These are phyloP conservation scores for Drosophila pullipes DNA, from an alignment of 2,888 invertebrate species.

Conservation along the genomic window DNA sequence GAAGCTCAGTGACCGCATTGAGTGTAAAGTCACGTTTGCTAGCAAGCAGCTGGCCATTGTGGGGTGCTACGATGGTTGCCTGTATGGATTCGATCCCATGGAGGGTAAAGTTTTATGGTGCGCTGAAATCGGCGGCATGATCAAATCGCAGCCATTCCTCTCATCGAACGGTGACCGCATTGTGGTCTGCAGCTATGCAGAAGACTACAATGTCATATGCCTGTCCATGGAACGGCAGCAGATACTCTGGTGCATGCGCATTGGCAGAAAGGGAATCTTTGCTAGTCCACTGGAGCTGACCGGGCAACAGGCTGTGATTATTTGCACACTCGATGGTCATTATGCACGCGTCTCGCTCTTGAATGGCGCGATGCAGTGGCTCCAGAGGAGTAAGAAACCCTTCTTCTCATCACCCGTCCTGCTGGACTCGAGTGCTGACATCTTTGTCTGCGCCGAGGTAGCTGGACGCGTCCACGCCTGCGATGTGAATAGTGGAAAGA, in stretches of 20 bases:
- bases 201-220: conserved; percentile 79
- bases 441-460: conserved; percentile 83
- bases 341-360: conserved; percentile 85
- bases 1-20: conserved; percentile 89
- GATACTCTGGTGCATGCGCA: conserved; percentile 70
- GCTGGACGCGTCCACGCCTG: conserved; percentile 86
- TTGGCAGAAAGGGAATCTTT: conserved; percentile 86
- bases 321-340: conserved; percentile 87
- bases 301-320: conserved; percentile 82
- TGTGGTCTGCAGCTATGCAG: conserved; percentile 87
- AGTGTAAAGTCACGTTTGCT: conserved; percentile 88
- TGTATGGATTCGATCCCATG: conserved; percentile 88
- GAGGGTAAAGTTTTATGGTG: conserved; percentile 88
- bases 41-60: conserved; percentile 87
- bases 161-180: conserved; percentile 88
- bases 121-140: conserved; percentile 85
- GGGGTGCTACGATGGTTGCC: conserved; percentile 91
- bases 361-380: conserved; percentile 87
- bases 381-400: conserved; percentile 86
- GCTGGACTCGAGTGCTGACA: conserved; percentile 53
- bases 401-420: conserved; percentile 87
- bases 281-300: conserved; percentile 85
- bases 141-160: conserved; percentile 86
- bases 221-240: conserved; percentile 69
- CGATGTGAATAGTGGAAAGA: conserved; percentile 59